Evolutionary conservation across 1,140 invertebrate genomes (phyloP), one percentile per base, ranked within the genome.

Genomic region (Protaetia brevitarsis): DNA sequence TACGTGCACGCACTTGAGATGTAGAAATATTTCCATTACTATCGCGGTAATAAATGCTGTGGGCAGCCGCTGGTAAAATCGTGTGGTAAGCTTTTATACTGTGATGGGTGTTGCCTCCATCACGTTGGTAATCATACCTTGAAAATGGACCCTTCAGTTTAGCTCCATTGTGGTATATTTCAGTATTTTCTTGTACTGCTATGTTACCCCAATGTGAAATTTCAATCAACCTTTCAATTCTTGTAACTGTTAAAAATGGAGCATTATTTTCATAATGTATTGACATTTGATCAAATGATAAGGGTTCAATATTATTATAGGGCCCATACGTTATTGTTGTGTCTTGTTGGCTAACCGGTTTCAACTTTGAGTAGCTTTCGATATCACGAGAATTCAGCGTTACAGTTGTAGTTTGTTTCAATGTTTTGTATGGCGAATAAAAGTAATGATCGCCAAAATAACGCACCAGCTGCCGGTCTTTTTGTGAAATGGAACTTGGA

Each of bases 11-110:
- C 78, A 99, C 90, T 76, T 96, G 91, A 0, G 96, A 98, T 4
- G 97, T 99, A 1, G 96, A 99, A 76, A 99, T 99, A 78, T 99
- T 99, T 23, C 98, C 98, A 81, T 99, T 99, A 71, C 96, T 96
- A 81, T 99, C 98, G 26, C 77, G 68, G 59, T 78, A 78, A 64
- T 78, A 78, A 65, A 77, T 77, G 64, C 72, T 77, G 61, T 77
- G 72, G 0, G 94, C 88, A 34, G 86, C 83, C 11, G 94, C 91
- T 8, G 97, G 97, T 16, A 99, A 79, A 64, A 96, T 80, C 0
- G 96, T 98, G 78, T 94, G 95, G 75, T 97, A 98, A 3, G 90
- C 89, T 74, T 95, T 94, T 3, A 99, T 88, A 74, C 94, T 94
- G 2, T 94, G 87, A 56, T 91, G 86, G 1, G 91, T 91, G 72